These are phyloP conservation scores for Diabrotica balteata DNA, from an alignment of 2,888 invertebrate genomes.

Conservation along the genomic window DNA sequence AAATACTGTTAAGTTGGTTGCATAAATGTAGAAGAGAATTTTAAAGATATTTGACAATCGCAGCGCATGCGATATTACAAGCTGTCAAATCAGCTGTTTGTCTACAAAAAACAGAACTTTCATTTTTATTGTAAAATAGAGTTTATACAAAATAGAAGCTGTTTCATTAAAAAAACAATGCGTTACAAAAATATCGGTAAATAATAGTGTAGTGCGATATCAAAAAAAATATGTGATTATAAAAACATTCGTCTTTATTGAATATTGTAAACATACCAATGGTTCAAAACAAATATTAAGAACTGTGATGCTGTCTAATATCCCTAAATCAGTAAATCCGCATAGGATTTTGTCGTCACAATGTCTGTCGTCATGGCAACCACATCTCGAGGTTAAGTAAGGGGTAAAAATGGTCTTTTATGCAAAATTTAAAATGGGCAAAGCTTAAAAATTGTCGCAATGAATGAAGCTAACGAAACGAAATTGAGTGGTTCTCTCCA, in stretches of 20 bases:
- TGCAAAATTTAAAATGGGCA: constrained; percentile 32
- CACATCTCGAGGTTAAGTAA: constrained; percentile 38
- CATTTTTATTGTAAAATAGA: not conserved
- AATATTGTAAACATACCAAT: too few relatives aligned
- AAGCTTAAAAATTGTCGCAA: constrained; percentile 29
- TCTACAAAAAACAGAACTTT: constrained; percentile 7
- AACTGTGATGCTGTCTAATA: constrained; percentile 7
- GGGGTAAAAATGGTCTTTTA: constrained; percentile 15
- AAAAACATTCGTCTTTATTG: too few relatives aligned
- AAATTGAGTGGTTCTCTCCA: constrained; percentile 29
- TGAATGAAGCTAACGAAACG: constrained; percentile 30
- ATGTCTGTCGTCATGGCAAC: constrained; percentile 60
- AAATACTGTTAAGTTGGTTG: constrained; percentile 3
- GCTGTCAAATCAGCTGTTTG: constrained; percentile 45
- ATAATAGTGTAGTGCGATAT: too few relatives aligned
- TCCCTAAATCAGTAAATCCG: constrained; percentile 18
- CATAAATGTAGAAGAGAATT: not conserved
- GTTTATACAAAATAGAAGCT: too few relatives aligned
- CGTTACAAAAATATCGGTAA: too few relatives aligned
- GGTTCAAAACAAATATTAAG: too few relatives aligned
- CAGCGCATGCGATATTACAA: not conserved
- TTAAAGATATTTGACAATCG: not conserved
- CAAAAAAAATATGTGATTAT: too few relatives aligned
- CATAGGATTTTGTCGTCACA: constrained; percentile 49
- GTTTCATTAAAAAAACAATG: too few relatives aligned